Percentiles rank a stretch among this genome's conserved stretches.
Evolutionary conservation across 2,888 invertebrate genomes (phyloP).

Genomic region (Tyria jacobaeae): DNA sequence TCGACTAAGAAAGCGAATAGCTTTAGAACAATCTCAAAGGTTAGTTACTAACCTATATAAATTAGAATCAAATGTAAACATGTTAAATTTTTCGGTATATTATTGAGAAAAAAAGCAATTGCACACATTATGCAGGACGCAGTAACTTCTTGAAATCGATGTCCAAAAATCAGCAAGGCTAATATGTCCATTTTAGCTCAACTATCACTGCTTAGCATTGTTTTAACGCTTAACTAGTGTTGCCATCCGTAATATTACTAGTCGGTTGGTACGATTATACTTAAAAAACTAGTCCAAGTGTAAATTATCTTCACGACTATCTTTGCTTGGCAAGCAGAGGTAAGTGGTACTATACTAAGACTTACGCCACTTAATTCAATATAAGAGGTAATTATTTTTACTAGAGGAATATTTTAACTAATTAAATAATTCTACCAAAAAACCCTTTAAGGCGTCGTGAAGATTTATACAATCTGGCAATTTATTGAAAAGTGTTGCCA

Average conservation of each 20-base stretch:
- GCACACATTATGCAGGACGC: neutral
- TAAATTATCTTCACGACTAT: conserved; percentile 12
- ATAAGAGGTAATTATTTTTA: conserved; percentile 21
- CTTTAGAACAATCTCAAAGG: too few species aligned
- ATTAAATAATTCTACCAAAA: conserved; percentile 24
- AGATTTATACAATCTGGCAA: conserved; percentile 18
- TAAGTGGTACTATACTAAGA: conserved; percentile 23
- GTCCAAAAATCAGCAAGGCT: conserved; percentile 15
- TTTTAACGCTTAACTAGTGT: conserved; percentile 28
- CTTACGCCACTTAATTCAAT: conserved; percentile 17
- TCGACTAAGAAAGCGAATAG: too few species aligned
- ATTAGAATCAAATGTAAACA: too few species aligned
- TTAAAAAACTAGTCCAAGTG: conserved; percentile 42
- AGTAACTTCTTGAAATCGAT: conserved; percentile 24
- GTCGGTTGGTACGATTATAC: conserved; percentile 36
- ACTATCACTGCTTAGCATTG: too few species aligned
- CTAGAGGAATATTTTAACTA: conserved; percentile 36
- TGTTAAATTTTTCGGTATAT: too few species aligned
- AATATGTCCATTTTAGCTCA: conserved; percentile 33
- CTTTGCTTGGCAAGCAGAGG: conserved; percentile 11
- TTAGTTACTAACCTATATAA: too few species aligned
- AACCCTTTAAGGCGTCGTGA: conserved; percentile 20
- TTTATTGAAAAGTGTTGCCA: conserved; percentile 31
- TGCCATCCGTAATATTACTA: conserved; percentile 37
- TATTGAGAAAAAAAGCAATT: too few species aligned